A percentile compares a stretch with the other conserved stretches of the same genome.
Evolutionary conservation across 2,113 vertebrate species (phyloP).

Genomic region (Hiodon tergisus): DNA sequence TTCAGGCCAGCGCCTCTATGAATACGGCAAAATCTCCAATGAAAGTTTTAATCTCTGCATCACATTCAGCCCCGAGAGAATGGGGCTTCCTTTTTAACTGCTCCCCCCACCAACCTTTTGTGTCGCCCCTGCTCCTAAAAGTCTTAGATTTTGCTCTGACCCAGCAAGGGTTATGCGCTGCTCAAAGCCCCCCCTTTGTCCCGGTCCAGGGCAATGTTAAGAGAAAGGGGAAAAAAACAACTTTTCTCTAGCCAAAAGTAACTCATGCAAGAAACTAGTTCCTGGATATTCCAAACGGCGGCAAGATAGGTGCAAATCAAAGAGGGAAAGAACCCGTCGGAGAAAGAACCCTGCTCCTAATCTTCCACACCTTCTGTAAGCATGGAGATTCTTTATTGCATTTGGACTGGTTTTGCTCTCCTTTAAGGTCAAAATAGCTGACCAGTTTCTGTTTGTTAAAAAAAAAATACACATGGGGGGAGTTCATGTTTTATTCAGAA

Average conservation of each 20-base stretch:
- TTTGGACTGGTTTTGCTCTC: not conserved
- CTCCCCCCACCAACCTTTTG: conserved; percentile 77
- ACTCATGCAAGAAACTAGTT: conserved; percentile 39
- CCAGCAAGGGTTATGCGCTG: conserved; percentile 64
- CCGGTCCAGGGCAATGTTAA: conserved; percentile 34
- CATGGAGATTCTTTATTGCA: not conserved
- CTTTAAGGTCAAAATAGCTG: conserved; percentile 2
- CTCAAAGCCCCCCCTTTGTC: conserved; percentile 64
- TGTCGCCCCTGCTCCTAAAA: conserved; percentile 64
- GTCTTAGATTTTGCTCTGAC: conserved; percentile 72
- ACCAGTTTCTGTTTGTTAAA: conserved; percentile 21
- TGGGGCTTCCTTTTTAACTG: conserved; percentile 79
- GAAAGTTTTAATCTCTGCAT: conserved; percentile 80
- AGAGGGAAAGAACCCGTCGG: conserved; percentile 22
- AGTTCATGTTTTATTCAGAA: conserved; percentile 46
- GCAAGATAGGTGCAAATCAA: conserved; percentile 21
- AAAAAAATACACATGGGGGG: conserved; percentile 16
- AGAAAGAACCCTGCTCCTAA: not conserved
- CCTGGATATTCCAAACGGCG: conserved; percentile 10
- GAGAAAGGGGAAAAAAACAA: conserved; percentile 41
- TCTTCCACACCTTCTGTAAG: not conserved
- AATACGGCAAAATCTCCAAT: conserved; percentile 79
- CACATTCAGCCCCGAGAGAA: conserved; percentile 72
- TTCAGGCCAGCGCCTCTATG: conserved; percentile 67
- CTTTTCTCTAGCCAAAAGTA: conserved; percentile 50